A percentile compares a stretch with the other conserved stretches of the same genome.
These are phyloP conservation scores for Bufo bufo DNA, from an alignment of 2,113 vertebrate genomes.

Conservation along the genomic window DNA sequence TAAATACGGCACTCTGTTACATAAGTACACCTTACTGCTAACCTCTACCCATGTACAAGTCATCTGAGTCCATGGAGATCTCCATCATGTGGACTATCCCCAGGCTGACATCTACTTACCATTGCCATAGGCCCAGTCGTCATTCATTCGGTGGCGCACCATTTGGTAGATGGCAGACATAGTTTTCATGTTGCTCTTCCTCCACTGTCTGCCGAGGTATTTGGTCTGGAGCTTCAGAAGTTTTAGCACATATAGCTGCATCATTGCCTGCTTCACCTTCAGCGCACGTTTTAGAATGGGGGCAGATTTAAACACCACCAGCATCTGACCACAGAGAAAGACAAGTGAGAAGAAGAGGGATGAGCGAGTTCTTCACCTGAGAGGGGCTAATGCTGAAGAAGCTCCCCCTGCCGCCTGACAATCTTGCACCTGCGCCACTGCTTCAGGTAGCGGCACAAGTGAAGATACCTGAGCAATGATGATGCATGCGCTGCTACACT, in stretches of 20 bases:
- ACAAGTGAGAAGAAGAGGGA: background rate
- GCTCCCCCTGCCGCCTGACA: no score
- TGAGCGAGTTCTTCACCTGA: no score
- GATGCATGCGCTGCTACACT: no score
- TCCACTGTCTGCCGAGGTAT: slow-evolving; percentile 83
- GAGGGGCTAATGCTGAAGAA: no score
- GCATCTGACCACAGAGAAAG: slow-evolving; percentile 76
- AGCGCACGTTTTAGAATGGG: slow-evolving; percentile 94
- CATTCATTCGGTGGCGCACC: slow-evolving; percentile 86
- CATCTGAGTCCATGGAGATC: no score
- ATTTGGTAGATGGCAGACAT: slow-evolving; percentile 92
- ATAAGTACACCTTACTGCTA: no score
- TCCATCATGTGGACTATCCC: no score
- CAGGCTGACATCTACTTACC: slow-evolving; percentile 68
- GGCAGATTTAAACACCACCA: slow-evolving; percentile 97
- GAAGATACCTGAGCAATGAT: no score
- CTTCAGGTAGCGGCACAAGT: no score
- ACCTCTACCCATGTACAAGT: no score
- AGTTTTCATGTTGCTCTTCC: slow-evolving; percentile 90
- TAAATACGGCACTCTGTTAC: no score
- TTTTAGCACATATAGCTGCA: slow-evolving; percentile 93
- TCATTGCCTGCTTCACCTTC: slow-evolving; percentile 97
- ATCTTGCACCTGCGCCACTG: no score
- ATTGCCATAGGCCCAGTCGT: slow-evolving; percentile 89
- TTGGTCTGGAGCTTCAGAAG: slow-evolving; percentile 87